phyloP scores from a whole-genome alignment of 92 coral and sea anemone genomes.

The Umimayanthus kanabou region DNA sequence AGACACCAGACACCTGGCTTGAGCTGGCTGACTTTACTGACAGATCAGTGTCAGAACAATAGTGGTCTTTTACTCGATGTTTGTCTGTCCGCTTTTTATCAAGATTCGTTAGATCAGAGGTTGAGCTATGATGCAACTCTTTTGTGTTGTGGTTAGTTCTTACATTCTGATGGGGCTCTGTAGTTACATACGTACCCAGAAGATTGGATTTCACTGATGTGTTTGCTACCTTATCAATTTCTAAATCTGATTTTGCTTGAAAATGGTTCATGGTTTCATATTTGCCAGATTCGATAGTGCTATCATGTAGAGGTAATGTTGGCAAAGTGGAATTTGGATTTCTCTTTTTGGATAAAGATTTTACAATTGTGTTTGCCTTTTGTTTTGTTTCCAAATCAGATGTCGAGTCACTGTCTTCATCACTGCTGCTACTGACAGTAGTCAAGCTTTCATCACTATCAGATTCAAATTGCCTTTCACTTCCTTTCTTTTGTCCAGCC shows the following conservation, averaged over 20 bases:
- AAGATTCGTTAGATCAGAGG: conserved; percentile 57
- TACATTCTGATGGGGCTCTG: conserved; percentile 19
- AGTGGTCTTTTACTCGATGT: conserved; percentile 40
- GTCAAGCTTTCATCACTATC: conserved; percentile 76
- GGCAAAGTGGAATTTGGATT: conserved; percentile 82
- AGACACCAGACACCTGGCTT: conserved; percentile 57
- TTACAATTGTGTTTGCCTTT: conserved; percentile 19
- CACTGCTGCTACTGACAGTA: conserved; percentile 79
- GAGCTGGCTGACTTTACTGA: conserved; percentile 45
- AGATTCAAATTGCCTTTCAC: conserved; percentile 42
- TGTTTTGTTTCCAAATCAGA: conserved; percentile 34
- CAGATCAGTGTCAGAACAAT: conserved; percentile 74
- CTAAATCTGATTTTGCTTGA: not conserved
- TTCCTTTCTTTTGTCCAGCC: not conserved
- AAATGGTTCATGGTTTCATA: conserved; percentile 60
- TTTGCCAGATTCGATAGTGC: conserved; percentile 38
- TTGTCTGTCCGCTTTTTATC: conserved; percentile 31
- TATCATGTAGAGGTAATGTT: conserved; percentile 51
- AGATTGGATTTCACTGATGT: conserved; percentile 31
- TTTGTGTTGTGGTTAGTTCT: not conserved
- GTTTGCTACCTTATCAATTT: not conserved
- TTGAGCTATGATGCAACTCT: conserved; percentile 41
- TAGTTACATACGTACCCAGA: conserved; percentile 57
- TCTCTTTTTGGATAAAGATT: conserved; percentile 44
- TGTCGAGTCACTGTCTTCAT: conserved; percentile 40